Percentiles rank a stretch among this genome's conserved stretches.
phyloP scores from a whole-genome alignment of 2,888 invertebrate species.

The Agrochola macilenta region DNA sequence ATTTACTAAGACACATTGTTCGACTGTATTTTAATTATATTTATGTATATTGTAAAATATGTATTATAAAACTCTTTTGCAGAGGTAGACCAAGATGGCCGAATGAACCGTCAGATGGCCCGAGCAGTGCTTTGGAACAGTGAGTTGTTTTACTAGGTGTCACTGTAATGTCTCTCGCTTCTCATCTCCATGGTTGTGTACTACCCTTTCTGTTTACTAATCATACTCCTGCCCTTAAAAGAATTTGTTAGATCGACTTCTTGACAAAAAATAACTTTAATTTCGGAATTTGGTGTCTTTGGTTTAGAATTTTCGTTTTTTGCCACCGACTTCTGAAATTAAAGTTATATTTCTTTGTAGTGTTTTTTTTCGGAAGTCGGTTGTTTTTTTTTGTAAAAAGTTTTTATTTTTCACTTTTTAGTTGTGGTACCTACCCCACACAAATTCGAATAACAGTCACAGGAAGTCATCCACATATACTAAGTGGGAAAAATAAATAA shows the following conservation, averaged over 20 bases:
- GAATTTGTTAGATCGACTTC: background rate
- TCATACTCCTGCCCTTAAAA: background rate
- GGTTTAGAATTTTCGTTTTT: no score
- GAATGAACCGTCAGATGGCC: constrained; percentile 94
- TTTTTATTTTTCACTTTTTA: no score
- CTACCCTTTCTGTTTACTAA: constrained; percentile 1
- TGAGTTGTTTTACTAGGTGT: constrained; percentile 89
- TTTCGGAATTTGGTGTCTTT: no score
- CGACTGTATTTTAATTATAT: background rate
- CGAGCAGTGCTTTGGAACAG: constrained; percentile 96
- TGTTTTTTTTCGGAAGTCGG: no score
- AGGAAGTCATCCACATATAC: no score
- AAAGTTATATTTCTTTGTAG: no score
- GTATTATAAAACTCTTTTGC: constrained; percentile 74
- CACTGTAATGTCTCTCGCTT: constrained; percentile 74
- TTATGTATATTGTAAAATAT: constrained; percentile 23
- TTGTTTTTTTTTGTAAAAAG: no score
- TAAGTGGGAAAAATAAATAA: no score
- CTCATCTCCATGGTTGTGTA: constrained; percentile 51
- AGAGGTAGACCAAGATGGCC: constrained; percentile 94
- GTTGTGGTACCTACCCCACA: no score
- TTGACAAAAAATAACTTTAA: no score
- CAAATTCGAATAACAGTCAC: no score
- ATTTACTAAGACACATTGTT: background rate
- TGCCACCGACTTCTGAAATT: no score